Evolutionary conservation across 2,888 invertebrate genomes (phyloP).

Genomic region (Tridacna crocea): DNA sequence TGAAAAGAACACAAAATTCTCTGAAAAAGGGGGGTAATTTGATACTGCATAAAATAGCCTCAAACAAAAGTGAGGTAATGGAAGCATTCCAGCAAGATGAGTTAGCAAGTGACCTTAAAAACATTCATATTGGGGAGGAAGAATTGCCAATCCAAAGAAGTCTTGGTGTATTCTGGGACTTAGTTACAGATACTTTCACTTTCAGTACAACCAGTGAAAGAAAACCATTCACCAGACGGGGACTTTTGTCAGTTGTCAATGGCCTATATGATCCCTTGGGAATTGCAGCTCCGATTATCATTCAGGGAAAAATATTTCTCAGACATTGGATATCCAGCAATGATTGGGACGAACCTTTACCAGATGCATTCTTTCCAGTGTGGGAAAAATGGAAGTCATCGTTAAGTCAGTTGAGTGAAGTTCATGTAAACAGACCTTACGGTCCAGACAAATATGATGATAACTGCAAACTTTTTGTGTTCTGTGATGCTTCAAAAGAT

Average conservation of each 20-base stretch:
- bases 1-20: conserved; percentile 50
- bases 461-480: conserved; percentile 39
- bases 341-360: conserved; percentile 17
- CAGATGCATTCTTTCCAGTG: neutral
- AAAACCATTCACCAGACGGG: conserved; percentile 55
- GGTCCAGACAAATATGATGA: neutral
- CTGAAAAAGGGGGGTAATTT: conserved; percentile 46
- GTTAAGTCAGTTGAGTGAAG: neutral
- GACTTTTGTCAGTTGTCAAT: conserved; percentile 54
- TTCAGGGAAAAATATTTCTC: conserved; percentile 26
- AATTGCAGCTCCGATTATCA: conserved; percentile 55
- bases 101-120: conserved; percentile 44
- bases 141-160: conserved; percentile 52
- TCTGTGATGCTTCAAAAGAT: conserved; percentile 64
- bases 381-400: neutral
- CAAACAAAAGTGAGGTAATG: conserved; percentile 43
- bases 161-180: conserved; percentile 56
- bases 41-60: conserved; percentile 61
- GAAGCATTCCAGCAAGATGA: conserved; percentile 52
- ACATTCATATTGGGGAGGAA: conserved; percentile 46
- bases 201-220: conserved; percentile 33
- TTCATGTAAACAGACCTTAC: conserved; percentile 1
- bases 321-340: neutral
- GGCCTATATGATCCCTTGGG: conserved; percentile 64
- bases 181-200: conserved; percentile 40